Conservation (phyloP, 2,888 invertebrate genomes). For the Zygaena filipendulae region DNA sequence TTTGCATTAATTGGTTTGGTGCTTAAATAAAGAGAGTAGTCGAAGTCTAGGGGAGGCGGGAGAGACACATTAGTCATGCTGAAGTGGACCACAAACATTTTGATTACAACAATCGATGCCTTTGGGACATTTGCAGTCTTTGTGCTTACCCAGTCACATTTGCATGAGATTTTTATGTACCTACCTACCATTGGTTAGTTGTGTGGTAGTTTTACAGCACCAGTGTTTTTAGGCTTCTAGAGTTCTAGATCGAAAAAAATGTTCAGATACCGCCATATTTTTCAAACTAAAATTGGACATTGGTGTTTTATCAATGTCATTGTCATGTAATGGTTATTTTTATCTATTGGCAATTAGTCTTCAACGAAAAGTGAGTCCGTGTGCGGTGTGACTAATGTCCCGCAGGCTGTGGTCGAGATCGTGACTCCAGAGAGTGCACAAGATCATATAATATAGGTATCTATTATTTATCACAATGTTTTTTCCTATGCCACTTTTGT, state of each 20-base stretch:
- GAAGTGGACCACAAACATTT: slow-evolving; percentile 40
- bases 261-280: too few relatives aligned
- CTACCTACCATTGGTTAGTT: too few relatives aligned
- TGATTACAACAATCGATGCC: too few relatives aligned
- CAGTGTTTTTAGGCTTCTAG: too few relatives aligned
- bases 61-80: slow-evolving; percentile 40
- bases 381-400: slow-evolving; percentile 35
- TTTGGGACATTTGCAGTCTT: too few relatives aligned
- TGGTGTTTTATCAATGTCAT: neutral
- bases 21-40: slow-evolving; percentile 28
- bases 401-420: slow-evolving; percentile 28
- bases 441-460: slow-evolving; percentile 28
- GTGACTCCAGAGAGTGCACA: slow-evolving; percentile 34
- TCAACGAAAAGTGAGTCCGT: slow-evolving; percentile 15
- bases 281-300: too few relatives aligned
- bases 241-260: too few relatives aligned
- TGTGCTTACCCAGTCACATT: too few relatives aligned
- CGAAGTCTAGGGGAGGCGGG: slow-evolving; percentile 26
- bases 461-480: too few relatives aligned
- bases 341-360: slow-evolving; percentile 11
- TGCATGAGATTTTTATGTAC: too few relatives aligned
- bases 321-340: slow-evolving; percentile 8
- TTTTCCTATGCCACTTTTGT: too few relatives aligned
- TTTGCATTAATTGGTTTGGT: slow-evolving; percentile 45
- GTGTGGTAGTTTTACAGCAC: too few relatives aligned